Evolutionary conservation across 2,888 invertebrate genomes (phyloP).

Genomic region (Caenorhabditis sulstoni): DNA sequence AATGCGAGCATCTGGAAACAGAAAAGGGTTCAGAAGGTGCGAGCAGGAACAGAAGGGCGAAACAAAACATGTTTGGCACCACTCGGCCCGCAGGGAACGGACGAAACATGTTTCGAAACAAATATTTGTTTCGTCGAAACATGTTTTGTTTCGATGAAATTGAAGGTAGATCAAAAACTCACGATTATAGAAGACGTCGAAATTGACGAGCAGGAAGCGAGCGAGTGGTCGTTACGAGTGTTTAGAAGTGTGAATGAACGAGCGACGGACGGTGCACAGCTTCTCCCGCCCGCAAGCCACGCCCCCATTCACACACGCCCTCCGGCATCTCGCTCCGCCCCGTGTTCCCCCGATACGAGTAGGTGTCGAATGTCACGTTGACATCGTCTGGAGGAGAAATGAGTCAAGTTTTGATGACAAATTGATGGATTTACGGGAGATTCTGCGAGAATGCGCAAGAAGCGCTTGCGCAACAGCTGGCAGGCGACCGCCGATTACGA

Average conservation of each 20-base stretch:
- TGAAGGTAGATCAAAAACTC: slow-evolving; percentile 20
- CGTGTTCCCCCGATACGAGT: not conserved
- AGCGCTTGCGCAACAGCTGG: slow-evolving; percentile 47
- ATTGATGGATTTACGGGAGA: slow-evolving; percentile 2
- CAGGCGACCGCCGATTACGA: not conserved
- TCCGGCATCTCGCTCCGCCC: slow-evolving; percentile 1
- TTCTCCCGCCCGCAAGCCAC: slow-evolving; percentile 24
- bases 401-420: slow-evolving; percentile 4
- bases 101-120: slow-evolving; percentile 38
- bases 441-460: not conserved
- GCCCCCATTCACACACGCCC: slow-evolving; percentile 7
- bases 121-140: slow-evolving; percentile 11
- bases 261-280: slow-evolving; percentile 19
- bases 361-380: slow-evolving; percentile 36
- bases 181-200: not conserved
- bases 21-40: not conserved
- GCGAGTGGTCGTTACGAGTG: slow-evolving; percentile 25
- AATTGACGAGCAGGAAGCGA: slow-evolving; percentile 2
- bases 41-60: not conserved
- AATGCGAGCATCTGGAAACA: slow-evolving; percentile 56
- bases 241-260: slow-evolving; percentile 45
- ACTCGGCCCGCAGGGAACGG: too few relatives aligned
- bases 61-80: slow-evolving; percentile 30
- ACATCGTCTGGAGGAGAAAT: not conserved
- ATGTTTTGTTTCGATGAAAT: not conserved